A percentile compares a stretch with the other conserved stretches of the same genome.
phyloP scores from a whole-genome alignment of 2,113 vertebrate species.

The Cochlearius cochlearius region DNA sequence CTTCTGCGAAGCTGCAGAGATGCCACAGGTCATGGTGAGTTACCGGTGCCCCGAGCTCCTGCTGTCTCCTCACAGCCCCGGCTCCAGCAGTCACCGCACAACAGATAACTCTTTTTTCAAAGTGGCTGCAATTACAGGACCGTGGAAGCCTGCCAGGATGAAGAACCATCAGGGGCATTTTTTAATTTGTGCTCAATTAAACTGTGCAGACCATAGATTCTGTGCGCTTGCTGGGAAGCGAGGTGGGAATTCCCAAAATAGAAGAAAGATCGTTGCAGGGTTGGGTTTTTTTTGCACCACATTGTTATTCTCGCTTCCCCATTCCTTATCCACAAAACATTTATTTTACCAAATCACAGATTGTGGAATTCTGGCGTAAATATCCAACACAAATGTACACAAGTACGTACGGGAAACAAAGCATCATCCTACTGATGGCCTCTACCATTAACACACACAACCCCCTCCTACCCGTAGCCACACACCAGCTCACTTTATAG shows the following conservation, averaged over 20 bases:
- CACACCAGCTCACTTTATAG: rapidly evolving
- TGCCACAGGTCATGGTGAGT: rapidly evolving
- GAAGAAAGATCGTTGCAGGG: neutral
- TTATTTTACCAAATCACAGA: neutral
- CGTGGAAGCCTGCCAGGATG: neutral
- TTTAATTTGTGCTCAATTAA: neutral
- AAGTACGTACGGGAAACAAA: rapidly evolving
- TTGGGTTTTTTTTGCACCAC: rapidly evolving
- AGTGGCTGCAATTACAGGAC: rapidly evolving
- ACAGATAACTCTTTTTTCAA: neutral
- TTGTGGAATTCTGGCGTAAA: no score
- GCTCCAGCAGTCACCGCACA: neutral
- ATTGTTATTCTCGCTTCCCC: rapidly evolving
- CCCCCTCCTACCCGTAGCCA: rapidly evolving
- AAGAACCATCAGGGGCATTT: neutral
- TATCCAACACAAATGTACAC: rapidly evolving
- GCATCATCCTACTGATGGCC: rapidly evolving
- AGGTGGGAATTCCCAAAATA: neutral
- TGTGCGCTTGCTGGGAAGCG: rapidly evolving
- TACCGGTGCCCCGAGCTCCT: rapidly evolving
- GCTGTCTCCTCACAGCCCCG: neutral
- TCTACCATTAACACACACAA: neutral
- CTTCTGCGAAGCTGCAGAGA: neutral
- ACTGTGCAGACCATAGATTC: rapidly evolving
- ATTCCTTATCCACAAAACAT: neutral